phyloP scores from a whole-genome alignment of 2,797 vertebrate genomes.

The Myiothlypis coronata region DNA sequence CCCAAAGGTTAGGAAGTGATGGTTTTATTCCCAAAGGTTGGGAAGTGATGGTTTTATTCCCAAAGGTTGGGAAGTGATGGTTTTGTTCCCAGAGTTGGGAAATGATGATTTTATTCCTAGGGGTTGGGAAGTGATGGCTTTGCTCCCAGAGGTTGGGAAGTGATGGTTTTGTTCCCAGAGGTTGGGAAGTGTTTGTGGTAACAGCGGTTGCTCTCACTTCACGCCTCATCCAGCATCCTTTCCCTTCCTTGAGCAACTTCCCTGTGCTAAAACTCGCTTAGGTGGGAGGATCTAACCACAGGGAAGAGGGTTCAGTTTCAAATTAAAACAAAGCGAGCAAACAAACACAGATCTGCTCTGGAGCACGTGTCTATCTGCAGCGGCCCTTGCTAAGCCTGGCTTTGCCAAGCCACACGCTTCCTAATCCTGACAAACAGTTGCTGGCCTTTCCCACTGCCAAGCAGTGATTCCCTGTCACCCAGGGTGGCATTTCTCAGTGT shows the following conservation, averaged over 20 bases:
- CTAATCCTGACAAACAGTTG: not conserved
- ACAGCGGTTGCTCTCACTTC: not conserved
- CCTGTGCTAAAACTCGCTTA: not conserved
- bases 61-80: too few relatives aligned
- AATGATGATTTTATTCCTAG: not conserved
- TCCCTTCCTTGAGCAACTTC: slow-evolving; percentile 29
- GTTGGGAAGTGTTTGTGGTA: not conserved
- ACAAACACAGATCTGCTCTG: not conserved
- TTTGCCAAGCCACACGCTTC: slow-evolving; percentile 2
- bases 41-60: not conserved
- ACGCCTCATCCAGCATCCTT: not conserved
- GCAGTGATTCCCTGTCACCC: not conserved
- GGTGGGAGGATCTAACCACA: slow-evolving; percentile 14
- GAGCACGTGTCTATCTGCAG: not conserved
- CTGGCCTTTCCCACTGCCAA: not conserved
- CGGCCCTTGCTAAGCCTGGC: not conserved
- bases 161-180: not conserved
- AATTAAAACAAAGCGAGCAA: not conserved
- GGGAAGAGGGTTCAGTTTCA: not conserved
- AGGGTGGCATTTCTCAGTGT: not conserved
- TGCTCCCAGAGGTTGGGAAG: not conserved
- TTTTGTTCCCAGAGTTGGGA: not conserved
- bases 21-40: not conserved
- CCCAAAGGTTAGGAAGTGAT: too few relatives aligned
- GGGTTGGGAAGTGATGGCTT: too few relatives aligned